These are phyloP conservation scores for Manis pentadactyla DNA, from an alignment of 2,797 vertebrate species.

Conservation along the genomic window DNA sequence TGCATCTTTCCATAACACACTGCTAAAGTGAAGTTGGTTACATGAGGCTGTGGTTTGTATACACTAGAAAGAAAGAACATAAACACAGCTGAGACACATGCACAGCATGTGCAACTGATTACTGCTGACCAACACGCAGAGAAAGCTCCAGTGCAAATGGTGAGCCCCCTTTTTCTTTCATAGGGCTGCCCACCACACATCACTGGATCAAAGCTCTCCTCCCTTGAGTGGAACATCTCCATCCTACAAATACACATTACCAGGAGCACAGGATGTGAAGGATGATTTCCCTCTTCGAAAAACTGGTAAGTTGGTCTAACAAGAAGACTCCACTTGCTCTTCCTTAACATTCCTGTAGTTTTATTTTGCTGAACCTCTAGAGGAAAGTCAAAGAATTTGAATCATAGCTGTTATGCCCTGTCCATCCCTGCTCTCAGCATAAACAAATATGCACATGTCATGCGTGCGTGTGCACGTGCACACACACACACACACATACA, in stretches of 20 bases:
- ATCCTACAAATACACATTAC: conserved; percentile 95
- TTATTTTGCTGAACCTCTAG: not conserved
- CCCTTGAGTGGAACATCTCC: conserved; percentile 95
- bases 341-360: not conserved
- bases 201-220: conserved; percentile 98
- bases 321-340: not conserved
- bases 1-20: conserved; percentile 54
- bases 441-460: not conserved
- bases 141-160: conserved; percentile 56
- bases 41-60: conserved; percentile 78
- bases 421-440: not conserved
- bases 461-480: rapidly evolving
- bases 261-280: conserved; percentile 93
- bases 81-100: conserved; percentile 81
- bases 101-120: conserved; percentile 77
- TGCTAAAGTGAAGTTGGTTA: conserved; percentile 71
- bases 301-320: conserved; percentile 92
- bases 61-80: conserved; percentile 64
- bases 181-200: conserved; percentile 97
- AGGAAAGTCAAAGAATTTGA: not conserved
- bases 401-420: not conserved
- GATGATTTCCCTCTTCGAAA: conserved; percentile 99
- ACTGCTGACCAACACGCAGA: conserved; percentile 75
- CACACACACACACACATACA: not conserved
- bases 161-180: conserved; percentile 79